These are phyloP conservation scores for Synergus umbraculus DNA, from an alignment of 2,888 invertebrate genomes.

Conservation along the genomic window DNA sequence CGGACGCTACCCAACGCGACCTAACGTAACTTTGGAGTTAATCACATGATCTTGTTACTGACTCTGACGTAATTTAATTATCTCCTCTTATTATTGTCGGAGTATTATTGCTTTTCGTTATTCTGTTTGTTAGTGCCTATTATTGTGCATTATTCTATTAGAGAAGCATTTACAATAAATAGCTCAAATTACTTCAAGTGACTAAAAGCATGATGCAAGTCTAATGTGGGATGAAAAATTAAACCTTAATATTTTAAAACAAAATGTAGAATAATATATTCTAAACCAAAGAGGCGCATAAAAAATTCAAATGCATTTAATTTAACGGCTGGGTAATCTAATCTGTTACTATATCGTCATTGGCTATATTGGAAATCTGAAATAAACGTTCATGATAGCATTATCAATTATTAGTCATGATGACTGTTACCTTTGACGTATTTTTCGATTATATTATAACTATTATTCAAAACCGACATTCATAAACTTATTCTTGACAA, in stretches of 20 bases:
- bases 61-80: constrained; percentile 36
- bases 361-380: constrained; percentile 34
- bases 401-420: constrained; percentile 34
- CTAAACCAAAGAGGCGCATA: neutral
- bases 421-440: constrained; percentile 26
- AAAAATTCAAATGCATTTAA: constrained; percentile 18
- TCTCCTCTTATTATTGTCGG: constrained; percentile 32
- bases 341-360: constrained; percentile 9
- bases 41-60: constrained; percentile 38
- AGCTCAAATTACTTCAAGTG: neutral
- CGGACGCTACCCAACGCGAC: neutral
- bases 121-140: constrained; percentile 24
- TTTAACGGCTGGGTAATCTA: constrained; percentile 14
- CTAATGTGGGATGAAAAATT: no score
- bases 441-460: neutral
- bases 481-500: constrained; percentile 5
- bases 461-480: neutral
- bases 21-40: constrained; percentile 33
- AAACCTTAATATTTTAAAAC: no score
- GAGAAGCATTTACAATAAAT: constrained; percentile 16
- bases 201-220: neutral
- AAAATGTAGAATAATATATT: neutral
- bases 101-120: constrained; percentile 35
- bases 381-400: constrained; percentile 29
- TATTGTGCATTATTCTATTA: constrained; percentile 32